phyloP scores from a whole-genome alignment of 2,113 vertebrate genomes.

The Chaenogobius annularis region DNA sequence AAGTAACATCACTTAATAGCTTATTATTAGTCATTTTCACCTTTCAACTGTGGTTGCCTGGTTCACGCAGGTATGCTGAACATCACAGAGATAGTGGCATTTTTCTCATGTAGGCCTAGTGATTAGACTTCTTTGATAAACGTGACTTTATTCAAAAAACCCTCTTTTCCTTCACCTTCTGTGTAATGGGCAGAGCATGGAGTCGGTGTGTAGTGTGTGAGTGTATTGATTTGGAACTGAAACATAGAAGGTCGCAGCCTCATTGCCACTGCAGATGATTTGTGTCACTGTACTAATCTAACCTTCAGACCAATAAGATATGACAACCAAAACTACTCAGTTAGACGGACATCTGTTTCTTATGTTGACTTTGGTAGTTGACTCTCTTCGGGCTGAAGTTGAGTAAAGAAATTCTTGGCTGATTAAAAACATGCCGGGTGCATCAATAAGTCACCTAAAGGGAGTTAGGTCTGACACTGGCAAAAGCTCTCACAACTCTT shows the following conservation, averaged over 20 bases:
- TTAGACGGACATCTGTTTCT: constrained; percentile 33
- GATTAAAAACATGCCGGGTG: not conserved
- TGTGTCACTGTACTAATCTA: constrained; percentile 43
- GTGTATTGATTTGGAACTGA: constrained; percentile 73
- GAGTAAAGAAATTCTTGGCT: not conserved
- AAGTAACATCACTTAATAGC: too few relatives aligned
- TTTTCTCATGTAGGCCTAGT: not conserved
- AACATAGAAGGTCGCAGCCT: constrained; percentile 67
- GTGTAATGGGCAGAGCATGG: constrained; percentile 67
- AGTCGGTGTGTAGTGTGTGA: constrained; percentile 60
- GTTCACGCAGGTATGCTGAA: constrained; percentile 26
- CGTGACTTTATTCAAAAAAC: not conserved
- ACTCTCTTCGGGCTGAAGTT: not conserved
- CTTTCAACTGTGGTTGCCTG: constrained; percentile 44
- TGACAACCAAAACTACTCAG: constrained; percentile 15
- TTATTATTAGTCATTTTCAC: constrained; percentile 63
- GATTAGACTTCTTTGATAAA: not conserved
- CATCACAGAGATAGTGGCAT: not conserved
- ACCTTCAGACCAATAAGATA: constrained; percentile 36
- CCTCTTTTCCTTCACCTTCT: constrained; percentile 47
- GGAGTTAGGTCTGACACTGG: too few relatives aligned
- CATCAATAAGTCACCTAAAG: too few relatives aligned
- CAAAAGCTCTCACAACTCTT: not conserved
- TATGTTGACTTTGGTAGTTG: constrained; percentile 33
- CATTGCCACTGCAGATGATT: constrained; percentile 62